Conservation (phyloP, 2,797 vertebrate species). For the Lateolabrax maculatus region DNA sequence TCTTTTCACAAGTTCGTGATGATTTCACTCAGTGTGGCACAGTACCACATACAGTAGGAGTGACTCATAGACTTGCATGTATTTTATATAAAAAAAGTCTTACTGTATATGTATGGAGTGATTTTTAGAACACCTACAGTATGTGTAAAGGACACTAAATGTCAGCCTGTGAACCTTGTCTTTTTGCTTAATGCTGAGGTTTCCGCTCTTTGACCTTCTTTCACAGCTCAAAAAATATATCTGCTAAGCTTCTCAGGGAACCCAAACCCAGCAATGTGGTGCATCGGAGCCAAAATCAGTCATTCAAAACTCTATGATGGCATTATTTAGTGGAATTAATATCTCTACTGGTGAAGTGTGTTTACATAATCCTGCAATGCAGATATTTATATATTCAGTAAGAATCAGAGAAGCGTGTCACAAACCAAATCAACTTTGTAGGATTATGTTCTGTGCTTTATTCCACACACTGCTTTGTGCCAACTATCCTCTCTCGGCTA, state of each 20-base stretch:
- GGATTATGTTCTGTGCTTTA: not conserved
- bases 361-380: not conserved
- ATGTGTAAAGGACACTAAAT: conserved; percentile 40
- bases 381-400: not conserved
- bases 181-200: conserved; percentile 39
- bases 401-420: not conserved
- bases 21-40: conserved; percentile 5
- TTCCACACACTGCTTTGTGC: not conserved
- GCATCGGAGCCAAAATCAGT: conserved; percentile 23
- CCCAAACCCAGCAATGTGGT: not conserved
- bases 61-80: not conserved
- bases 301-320: conserved; percentile 20
- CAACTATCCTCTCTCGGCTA: not conserved
- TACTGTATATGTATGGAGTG: conserved; percentile 1
- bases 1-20: not conserved
- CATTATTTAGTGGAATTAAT: not conserved
- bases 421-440: not conserved
- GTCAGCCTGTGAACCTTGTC: conserved; percentile 37
- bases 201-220: conserved; percentile 39
- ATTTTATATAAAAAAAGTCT: too few species aligned
- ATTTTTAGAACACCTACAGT: not conserved
- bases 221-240: conserved; percentile 23
- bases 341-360: not conserved
- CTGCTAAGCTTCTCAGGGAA: conserved; percentile 34
- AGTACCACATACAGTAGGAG: not conserved